A percentile compares a stretch with the other conserved stretches of the same genome.
Evolutionary conservation across 2,888 invertebrate genomes (phyloP).

Genomic region (Zygaena filipendulae): DNA sequence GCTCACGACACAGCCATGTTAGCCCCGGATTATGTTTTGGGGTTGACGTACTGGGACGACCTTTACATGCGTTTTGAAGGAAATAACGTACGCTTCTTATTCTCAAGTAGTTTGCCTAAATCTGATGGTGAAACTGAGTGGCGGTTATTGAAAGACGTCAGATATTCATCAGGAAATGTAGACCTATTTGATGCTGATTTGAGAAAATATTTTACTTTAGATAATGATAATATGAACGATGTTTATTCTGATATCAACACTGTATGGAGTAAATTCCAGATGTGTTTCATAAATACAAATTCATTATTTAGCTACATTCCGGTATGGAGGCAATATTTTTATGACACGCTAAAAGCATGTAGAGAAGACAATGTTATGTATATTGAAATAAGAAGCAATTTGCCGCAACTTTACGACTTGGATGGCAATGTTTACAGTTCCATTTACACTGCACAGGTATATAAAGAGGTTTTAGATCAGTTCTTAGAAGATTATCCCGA

Average conservation of each 20-base stretch:
- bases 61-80: conserved; percentile 63
- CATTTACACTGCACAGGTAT: conserved; percentile 64
- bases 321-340: conserved; percentile 74
- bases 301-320: conserved; percentile 71
- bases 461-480: conserved; percentile 61
- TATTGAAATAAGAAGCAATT: conserved; percentile 72
- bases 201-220: conserved; percentile 62
- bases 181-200: conserved; percentile 64
- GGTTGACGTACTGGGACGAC: conserved; percentile 71
- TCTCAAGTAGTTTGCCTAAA: conserved; percentile 30
- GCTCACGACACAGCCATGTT: conserved; percentile 74
- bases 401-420: conserved; percentile 74
- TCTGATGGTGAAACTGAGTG: conserved; percentile 39
- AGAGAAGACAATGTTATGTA: conserved; percentile 77
- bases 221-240: conserved; percentile 48
- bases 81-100: conserved; percentile 29
- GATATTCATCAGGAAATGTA: conserved; percentile 50
- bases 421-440: conserved; percentile 66
- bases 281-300: conserved; percentile 60
- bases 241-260: conserved; percentile 64
- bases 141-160: conserved; percentile 57
- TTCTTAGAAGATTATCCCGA: conserved; percentile 71
- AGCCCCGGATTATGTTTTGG: conserved; percentile 70
- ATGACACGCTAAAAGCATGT: conserved; percentile 71
- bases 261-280: conserved; percentile 70